Percentiles rank a stretch among this genome's conserved stretches.
Conservation (phyloP, 1,140 invertebrate species). For the Venturia canescens region DNA sequence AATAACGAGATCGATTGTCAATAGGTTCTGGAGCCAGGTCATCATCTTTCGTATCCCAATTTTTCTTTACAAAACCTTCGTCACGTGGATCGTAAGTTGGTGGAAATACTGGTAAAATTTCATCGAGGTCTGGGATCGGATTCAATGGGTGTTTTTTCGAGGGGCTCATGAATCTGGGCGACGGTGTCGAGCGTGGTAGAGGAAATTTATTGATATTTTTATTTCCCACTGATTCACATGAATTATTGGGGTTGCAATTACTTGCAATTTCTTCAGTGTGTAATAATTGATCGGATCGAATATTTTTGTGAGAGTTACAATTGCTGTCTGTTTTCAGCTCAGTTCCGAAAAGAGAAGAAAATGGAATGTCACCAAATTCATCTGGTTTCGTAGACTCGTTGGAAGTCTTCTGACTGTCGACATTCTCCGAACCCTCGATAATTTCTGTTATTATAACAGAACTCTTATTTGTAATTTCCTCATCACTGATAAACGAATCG, state of each 20-base stretch:
- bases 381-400: background rate
- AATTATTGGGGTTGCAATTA: background rate
- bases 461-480: background rate
- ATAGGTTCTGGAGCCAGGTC: background rate
- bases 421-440: background rate
- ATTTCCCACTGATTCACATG: background rate
- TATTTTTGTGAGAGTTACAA: background rate
- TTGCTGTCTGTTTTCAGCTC: background rate
- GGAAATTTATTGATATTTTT: background rate
- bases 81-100: constrained; percentile 35
- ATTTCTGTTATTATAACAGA: constrained; percentile 42
- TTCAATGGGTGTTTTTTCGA: background rate
- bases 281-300: background rate
- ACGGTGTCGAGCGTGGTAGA: background rate
- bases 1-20: background rate
- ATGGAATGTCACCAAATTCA: constrained; percentile 47
- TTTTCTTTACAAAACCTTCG: constrained; percentile 14
- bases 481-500: constrained; percentile 22
- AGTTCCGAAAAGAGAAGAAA: constrained; percentile 31
- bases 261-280: background rate
- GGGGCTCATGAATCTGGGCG: constrained; percentile 13
- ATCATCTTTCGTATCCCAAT: background rate
- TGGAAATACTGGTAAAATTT: constrained; percentile 20
- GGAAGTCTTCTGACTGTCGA: background rate
- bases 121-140: background rate